phyloP scores from a whole-genome alignment of 2,888 invertebrate species.

The Spialia ferax region DNA sequence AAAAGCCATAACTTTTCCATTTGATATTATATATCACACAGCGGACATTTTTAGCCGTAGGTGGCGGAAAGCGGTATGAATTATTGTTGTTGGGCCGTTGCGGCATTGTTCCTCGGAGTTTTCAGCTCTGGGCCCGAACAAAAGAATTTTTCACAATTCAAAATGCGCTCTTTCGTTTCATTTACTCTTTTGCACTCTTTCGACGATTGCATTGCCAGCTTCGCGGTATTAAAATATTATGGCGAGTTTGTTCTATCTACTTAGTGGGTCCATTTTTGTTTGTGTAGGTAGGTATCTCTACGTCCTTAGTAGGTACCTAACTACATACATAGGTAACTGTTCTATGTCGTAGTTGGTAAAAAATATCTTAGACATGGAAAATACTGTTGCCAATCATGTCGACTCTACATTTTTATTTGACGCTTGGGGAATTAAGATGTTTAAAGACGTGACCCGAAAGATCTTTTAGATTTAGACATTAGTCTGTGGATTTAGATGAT shows the following conservation, averaged over 20 bases:
- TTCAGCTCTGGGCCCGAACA: conserved; percentile 75
- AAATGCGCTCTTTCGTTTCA: conserved; percentile 85
- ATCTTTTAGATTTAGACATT: too few relatives aligned
- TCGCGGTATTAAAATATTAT: conserved; percentile 78
- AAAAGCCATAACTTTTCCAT: conserved; percentile 83
- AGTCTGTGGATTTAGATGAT: too few relatives aligned
- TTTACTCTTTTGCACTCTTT: conserved; percentile 84
- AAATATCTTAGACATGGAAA: too few relatives aligned
- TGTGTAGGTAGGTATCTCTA: too few relatives aligned
- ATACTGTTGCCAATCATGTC: too few relatives aligned
- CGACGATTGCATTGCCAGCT: conserved; percentile 82
- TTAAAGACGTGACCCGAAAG: too few relatives aligned
- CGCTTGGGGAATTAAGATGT: too few relatives aligned
- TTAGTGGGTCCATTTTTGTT: too few relatives aligned
- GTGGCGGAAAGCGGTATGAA: conserved; percentile 86
- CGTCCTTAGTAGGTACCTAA: too few relatives aligned
- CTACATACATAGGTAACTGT: not conserved
- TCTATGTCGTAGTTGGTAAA: too few relatives aligned
- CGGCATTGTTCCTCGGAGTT: conserved; percentile 80
- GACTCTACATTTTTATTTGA: too few relatives aligned
- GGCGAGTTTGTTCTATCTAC: conserved; percentile 73
- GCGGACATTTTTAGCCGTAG: conserved; percentile 86
- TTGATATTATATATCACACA: conserved; percentile 82
- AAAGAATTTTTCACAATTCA: conserved; percentile 84
- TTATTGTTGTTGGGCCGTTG: conserved; percentile 85